Base-by-base conservation (phyloP, 2,888 invertebrate genomes). In the Spodoptera littoralis region DNA sequence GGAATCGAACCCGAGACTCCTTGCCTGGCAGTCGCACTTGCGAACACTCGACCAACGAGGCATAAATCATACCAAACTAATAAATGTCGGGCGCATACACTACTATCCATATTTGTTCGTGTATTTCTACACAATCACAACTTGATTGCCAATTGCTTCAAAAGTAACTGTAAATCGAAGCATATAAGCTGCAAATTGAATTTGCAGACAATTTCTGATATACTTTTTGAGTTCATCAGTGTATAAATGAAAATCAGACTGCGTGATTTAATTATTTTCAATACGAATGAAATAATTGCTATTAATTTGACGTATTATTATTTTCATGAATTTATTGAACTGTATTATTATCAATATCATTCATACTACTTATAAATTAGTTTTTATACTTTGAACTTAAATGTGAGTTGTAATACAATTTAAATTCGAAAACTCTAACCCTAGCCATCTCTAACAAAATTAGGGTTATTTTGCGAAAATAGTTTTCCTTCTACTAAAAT, bases 101-200 rank as follows among this genome's bases (percentile, higher is more conserved):
- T 9, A 54, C 60, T 48, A 68, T 54, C 43, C 13, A 44, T 65
- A 11, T 65, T 53, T 70, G 12, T 50, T 27, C 13, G 41, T 41
- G 44, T 47, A 73, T 53, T 27, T 13, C 44, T 41, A 47, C 44
- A 73, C 60, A 70, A 59, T 50, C 12, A 45, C n/a, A 59, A 73
- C 60, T 65, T 73, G 72, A 73, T 73, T 73, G 74, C 49, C 65
- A 73, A 56, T 73, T 61, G 65, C 70, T 59, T 54, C 67, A 24
- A n/a, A 41, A 41, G 57, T 64, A 58, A 55, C 57, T 69, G 24
- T 70, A 61, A 59, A 59, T 64, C 51, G n/a, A 30, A 65, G 47
- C 24, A 53, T 65, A 61, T 61, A 59, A 49, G 24, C 49, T 47
- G 41, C 18, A 49, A 65, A 73, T 65, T 65, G 58, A 65, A 73